phyloP scores from a whole-genome alignment of 2,113 vertebrate species.

The Nyctibius bracteatus region DNA sequence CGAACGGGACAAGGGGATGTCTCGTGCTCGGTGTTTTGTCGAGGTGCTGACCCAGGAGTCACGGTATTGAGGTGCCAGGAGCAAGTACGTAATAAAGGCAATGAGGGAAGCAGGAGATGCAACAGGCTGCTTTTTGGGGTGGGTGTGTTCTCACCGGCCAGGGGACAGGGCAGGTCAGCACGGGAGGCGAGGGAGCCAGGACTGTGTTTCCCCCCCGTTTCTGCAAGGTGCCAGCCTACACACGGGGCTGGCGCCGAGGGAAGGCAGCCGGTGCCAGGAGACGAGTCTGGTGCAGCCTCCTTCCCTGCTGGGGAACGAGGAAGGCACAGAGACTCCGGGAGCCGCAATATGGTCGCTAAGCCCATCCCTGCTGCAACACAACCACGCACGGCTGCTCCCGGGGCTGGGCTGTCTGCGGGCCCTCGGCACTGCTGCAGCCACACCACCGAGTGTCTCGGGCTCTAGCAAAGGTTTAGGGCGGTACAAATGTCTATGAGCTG shows the following conservation, averaged over 20 bases:
- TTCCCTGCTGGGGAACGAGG: constrained; percentile 27
- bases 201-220: background rate
- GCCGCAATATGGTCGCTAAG: background rate
- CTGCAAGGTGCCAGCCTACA: constrained; percentile 53
- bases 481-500: background rate
- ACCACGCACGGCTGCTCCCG: background rate
- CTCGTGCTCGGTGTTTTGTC: background rate
- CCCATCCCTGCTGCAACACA: background rate
- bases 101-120: background rate
- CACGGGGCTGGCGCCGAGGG: constrained; percentile 32
- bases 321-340: background rate
- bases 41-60: background rate
- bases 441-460: background rate
- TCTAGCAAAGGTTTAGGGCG: background rate
- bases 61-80: background rate
- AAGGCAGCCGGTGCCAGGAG: constrained; percentile 27
- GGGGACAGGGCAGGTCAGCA: background rate
- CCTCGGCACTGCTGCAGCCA: background rate
- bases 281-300: constrained; percentile 48
- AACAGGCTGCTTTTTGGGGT: background rate
- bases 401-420: background rate
- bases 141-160: no score
- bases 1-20: background rate
- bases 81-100: background rate
- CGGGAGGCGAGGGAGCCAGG: background rate